Percentiles rank a stretch among this genome's conserved stretches.
phyloP scores from a whole-genome alignment of 2,113 vertebrate species.

The Microtus ochrogaster region DNA sequence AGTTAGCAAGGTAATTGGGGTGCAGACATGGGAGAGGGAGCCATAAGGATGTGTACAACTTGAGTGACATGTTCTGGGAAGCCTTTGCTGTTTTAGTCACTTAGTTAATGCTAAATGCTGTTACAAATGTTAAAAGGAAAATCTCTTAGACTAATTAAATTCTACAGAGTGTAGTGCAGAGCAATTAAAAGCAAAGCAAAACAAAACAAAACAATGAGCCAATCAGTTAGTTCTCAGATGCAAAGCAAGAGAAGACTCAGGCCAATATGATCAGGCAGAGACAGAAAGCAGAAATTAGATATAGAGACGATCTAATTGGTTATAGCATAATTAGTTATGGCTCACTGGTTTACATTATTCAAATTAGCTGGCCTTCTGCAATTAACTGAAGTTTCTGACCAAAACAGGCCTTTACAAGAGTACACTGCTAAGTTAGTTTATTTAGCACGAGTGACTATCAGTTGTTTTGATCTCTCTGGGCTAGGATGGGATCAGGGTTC shows the following conservation, averaged over 20 bases:
- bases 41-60: not conserved
- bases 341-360: conserved; percentile 22
- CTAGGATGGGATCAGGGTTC: not conserved
- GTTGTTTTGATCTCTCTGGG: not conserved
- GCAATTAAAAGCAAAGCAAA: conserved; percentile 49
- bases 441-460: not conserved
- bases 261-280: not conserved
- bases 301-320: not conserved
- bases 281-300: conserved; percentile 17
- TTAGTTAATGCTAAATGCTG: not conserved
- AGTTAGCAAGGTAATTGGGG: not conserved
- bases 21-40: not conserved
- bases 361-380: conserved; percentile 8
- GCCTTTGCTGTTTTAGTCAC: not conserved
- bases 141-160: conserved; percentile 34
- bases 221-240: not conserved
- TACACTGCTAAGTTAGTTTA: not conserved
- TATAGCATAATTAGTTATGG: conserved; percentile 1
- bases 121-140: conserved; percentile 32
- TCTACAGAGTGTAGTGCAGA: conserved; percentile 5
- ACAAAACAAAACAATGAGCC: conserved; percentile 21
- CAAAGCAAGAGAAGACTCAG: not conserved
- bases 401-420: not conserved
- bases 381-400: not conserved
- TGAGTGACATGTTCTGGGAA: not conserved